phyloP scores from a whole-genome alignment of 2,797 vertebrate genomes.

The Eulemur albifrons region DNA sequence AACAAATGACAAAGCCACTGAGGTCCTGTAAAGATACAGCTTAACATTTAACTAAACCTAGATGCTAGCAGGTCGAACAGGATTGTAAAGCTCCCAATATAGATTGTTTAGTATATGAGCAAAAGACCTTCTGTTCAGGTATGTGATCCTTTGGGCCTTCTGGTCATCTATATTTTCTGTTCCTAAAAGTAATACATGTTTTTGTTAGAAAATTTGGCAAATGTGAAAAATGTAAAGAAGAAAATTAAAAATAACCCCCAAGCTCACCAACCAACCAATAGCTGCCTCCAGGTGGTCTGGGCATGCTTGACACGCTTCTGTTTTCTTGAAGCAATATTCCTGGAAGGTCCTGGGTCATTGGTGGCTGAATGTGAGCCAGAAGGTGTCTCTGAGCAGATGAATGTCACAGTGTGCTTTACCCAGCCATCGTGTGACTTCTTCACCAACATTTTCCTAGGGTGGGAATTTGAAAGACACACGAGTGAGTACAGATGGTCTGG shows the following conservation, averaged over 20 bases:
- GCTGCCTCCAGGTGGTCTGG: background rate
- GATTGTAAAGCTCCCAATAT: background rate
- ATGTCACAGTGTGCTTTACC: background rate
- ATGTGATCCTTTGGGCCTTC: background rate
- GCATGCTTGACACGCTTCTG: too few relatives aligned
- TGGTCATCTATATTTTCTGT: background rate
- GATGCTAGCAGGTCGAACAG: too few relatives aligned
- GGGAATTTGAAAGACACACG: background rate
- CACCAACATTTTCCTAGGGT: background rate
- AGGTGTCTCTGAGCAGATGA: background rate
- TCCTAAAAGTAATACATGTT: background rate
- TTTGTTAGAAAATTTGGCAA: background rate
- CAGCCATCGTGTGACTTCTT: background rate
- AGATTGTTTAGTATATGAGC: background rate
- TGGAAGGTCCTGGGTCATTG: background rate
- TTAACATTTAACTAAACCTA: background rate
- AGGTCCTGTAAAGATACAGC: background rate
- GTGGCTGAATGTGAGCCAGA: background rate
- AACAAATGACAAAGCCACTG: accelerated
- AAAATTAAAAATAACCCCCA: background rate
- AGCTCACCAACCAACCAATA: background rate
- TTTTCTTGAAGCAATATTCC: background rate
- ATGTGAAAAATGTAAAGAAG: background rate
- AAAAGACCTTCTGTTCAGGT: background rate
- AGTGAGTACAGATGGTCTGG: background rate